These are phyloP conservation scores for Coreoperca whiteheadi DNA, from an alignment of 2,113 vertebrate genomes.

Conservation along the genomic window DNA sequence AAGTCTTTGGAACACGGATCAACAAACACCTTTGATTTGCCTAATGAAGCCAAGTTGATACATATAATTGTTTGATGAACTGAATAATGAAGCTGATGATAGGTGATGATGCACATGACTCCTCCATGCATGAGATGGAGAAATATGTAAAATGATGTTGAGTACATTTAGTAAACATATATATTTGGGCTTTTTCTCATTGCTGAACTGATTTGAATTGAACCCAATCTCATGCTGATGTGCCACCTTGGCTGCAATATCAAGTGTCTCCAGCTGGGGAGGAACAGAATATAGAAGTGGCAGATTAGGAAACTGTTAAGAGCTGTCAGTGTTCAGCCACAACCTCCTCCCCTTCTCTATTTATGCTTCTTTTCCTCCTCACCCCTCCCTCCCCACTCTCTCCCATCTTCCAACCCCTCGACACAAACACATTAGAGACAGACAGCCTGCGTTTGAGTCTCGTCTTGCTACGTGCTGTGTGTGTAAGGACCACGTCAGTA, in stretches of 20 bases:
- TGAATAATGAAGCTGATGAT: conserved; percentile 29
- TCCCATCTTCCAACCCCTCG: conserved; percentile 38
- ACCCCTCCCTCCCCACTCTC: conserved; percentile 22
- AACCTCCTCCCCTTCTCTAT: conserved; percentile 54
- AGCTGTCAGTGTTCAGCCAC: conserved; percentile 51
- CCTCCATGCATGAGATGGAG: neutral
- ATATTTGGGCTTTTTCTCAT: neutral
- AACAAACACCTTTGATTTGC: conserved; percentile 27
- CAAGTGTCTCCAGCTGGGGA: conserved; percentile 49
- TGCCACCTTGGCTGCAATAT: conserved; percentile 6
- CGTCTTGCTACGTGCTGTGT: conserved; percentile 26
- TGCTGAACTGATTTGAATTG: conserved; percentile 13
- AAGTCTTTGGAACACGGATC: conserved; percentile 14
- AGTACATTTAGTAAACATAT: conserved; percentile 5
- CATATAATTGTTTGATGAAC: conserved; percentile 13
- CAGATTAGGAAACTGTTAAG: conserved; percentile 66
- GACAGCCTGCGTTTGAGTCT: conserved; percentile 37
- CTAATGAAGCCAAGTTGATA: conserved; percentile 31
- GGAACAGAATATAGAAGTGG: conserved; percentile 53
- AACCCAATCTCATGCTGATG: neutral
- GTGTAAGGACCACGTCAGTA: conserved; percentile 2
- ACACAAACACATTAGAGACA: conserved; percentile 61
- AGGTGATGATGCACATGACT: neutral
- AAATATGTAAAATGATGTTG: conserved; percentile 4
- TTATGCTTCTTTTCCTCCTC: conserved; percentile 65